Percentiles rank a stretch among this genome's conserved stretches.
Conservation (phyloP, 2,113 vertebrate genomes). For the Esox niger region DNA sequence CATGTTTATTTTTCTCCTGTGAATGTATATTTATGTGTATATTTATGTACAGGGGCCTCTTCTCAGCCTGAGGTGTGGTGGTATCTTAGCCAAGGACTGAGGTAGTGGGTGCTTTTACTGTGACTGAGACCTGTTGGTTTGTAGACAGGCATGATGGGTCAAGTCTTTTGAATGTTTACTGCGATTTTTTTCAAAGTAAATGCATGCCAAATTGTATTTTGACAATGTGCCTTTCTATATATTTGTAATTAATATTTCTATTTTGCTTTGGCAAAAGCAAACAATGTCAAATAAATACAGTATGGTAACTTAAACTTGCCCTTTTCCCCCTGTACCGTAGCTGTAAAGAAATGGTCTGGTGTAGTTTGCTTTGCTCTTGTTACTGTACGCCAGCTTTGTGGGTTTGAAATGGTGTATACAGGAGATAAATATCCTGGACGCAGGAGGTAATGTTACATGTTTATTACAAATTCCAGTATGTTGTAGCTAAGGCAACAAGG, state of each 20-base stretch:
- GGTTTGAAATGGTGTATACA: too few relatives aligned
- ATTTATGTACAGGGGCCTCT: slow-evolving; percentile 56
- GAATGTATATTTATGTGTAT: slow-evolving; percentile 65
- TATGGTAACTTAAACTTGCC: slow-evolving; percentile 37
- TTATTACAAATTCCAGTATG: too few relatives aligned
- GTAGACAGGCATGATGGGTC: slow-evolving; percentile 54
- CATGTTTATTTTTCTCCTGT: slow-evolving; percentile 47
- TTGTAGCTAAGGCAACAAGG: too few relatives aligned
- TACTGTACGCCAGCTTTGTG: too few relatives aligned
- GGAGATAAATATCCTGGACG: too few relatives aligned
- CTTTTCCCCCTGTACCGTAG: too few relatives aligned
- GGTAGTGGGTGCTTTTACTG: slow-evolving; percentile 36
- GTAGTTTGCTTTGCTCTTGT: too few relatives aligned
- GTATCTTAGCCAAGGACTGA: slow-evolving; percentile 10
- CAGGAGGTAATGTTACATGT: too few relatives aligned
- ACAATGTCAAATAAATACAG: slow-evolving; percentile 53
- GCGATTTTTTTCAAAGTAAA: slow-evolving; percentile 40
- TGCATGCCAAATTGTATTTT: slow-evolving; percentile 72
- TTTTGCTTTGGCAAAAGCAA: slow-evolving; percentile 62
- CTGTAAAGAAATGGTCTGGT: too few relatives aligned
- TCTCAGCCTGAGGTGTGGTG: slow-evolving; percentile 32
- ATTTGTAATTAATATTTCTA: slow-evolving; percentile 71
- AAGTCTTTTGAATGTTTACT: slow-evolving; percentile 66
- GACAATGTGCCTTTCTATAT: slow-evolving; percentile 71
- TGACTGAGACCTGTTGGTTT: slow-evolving; percentile 45